A percentile compares a stretch with the other conserved stretches of the same genome.
phyloP scores from a whole-genome alignment of 2,113 vertebrate genomes.

The Tapirus terrestris region DNA sequence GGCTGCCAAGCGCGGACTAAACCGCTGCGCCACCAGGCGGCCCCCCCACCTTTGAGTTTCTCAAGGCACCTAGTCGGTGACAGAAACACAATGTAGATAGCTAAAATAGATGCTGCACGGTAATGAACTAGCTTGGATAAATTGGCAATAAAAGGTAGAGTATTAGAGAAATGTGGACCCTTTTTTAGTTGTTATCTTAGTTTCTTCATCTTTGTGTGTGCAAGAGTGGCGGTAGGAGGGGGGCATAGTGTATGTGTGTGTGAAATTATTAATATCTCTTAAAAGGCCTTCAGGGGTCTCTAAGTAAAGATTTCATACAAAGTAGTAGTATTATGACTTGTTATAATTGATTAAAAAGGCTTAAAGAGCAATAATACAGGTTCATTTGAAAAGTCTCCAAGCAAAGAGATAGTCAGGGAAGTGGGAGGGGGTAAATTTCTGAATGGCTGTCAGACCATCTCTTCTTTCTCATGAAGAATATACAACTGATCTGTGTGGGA shows the following conservation, averaged over 20 bases:
- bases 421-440: neutral
- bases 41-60: no score
- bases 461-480: neutral
- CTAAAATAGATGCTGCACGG: slow-evolving; percentile 20
- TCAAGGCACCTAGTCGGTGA: no score
- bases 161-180: neutral
- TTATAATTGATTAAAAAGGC: neutral
- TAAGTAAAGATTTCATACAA: neutral
- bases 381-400: slow-evolving; percentile 6
- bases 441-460: neutral
- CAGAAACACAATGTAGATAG: neutral
- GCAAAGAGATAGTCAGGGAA: slow-evolving; percentile 44
- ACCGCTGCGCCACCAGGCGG: no score
- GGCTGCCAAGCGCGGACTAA: no score
- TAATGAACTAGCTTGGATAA: slow-evolving; percentile 9
- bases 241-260: neutral
- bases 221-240: neutral
- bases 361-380: neutral
- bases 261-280: neutral
- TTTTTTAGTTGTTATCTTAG: neutral
- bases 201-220: neutral
- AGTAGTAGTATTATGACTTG: neutral
- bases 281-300: neutral
- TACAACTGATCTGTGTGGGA: neutral
- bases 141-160: neutral